Percentiles rank a stretch among this genome's conserved stretches.
phyloP scores from a whole-genome alignment of 2,888 invertebrate genomes.

The Lithophane leautieri region DNA sequence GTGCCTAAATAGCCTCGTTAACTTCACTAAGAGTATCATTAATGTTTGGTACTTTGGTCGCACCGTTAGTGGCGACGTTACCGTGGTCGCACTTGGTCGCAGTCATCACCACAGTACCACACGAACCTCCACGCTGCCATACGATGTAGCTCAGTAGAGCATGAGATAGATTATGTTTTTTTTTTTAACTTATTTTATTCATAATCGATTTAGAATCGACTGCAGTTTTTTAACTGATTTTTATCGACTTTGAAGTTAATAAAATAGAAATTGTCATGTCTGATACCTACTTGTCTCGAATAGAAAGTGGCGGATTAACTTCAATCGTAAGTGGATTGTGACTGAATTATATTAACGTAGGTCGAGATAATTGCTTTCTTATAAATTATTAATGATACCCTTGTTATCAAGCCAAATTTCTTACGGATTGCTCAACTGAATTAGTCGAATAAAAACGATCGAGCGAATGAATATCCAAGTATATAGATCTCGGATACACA shows the following conservation, averaged over 20 bases:
- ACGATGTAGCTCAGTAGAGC: conserved; percentile 82
- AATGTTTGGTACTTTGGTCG: conserved; percentile 34
- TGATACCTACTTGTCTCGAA: conserved; percentile 16
- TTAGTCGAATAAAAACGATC: not conserved
- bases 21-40: conserved; percentile 37
- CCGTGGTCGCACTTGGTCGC: conserved; percentile 16
- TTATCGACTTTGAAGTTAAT: conserved; percentile 41
- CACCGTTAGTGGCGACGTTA: conserved; percentile 47
- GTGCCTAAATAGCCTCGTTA: conserved; percentile 49
- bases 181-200: conserved; percentile 66
- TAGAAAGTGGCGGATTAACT: conserved; percentile 30
- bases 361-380: not conserved
- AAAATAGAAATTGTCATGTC: conserved; percentile 35
- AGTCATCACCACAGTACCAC: conserved; percentile 61
- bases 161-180: conserved; percentile 72
- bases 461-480: too few relatives aligned
- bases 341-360: conserved; percentile 4
- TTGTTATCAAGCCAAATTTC: not conserved
- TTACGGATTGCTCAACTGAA: not conserved
- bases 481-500: too few relatives aligned
- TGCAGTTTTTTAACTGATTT: conserved; percentile 63
- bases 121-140: conserved; percentile 42
- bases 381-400: not conserved
- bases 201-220: conserved; percentile 75
- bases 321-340: conserved; percentile 35